These are phyloP conservation scores for Tipula vernalis DNA, from an alignment of 2,888 invertebrate genomes.

Conservation along the genomic window DNA sequence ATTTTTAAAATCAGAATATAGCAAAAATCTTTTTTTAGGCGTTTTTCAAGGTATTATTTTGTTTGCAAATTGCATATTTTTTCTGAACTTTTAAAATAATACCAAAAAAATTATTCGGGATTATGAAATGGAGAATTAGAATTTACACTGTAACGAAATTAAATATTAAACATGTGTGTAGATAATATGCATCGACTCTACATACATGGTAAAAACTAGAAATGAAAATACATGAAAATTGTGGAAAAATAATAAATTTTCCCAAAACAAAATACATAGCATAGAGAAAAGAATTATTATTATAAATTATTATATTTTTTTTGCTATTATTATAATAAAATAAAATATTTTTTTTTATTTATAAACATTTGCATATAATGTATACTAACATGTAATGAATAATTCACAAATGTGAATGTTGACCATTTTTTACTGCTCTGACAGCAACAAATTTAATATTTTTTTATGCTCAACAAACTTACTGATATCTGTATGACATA, in stretches of 20 bases:
- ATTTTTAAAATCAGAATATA: no score
- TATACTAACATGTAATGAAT: not conserved
- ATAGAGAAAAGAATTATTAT: not conserved
- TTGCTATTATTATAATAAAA: not conserved
- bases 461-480: not conserved
- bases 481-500: not conserved
- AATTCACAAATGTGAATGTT: constrained; percentile 4
- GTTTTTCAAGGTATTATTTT: no score
- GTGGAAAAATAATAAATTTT: not conserved
- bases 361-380: not conserved
- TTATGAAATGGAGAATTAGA: no score
- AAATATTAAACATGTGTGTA: not conserved
- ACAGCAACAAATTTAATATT: not conserved
- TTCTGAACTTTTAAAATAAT: no score
- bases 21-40: no score
- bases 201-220: not conserved
- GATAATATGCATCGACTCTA: not conserved
- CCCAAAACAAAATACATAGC: not conserved
- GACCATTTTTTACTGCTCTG: not conserved
- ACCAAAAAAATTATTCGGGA: no score
- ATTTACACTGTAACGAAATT: no score
- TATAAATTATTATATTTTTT: not conserved
- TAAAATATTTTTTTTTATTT: not conserved
- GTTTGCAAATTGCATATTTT: no score
- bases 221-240: not conserved